phyloP scores from a whole-genome alignment of 2,797 vertebrate species.

The Myoxocephalus aenaeus region DNA sequence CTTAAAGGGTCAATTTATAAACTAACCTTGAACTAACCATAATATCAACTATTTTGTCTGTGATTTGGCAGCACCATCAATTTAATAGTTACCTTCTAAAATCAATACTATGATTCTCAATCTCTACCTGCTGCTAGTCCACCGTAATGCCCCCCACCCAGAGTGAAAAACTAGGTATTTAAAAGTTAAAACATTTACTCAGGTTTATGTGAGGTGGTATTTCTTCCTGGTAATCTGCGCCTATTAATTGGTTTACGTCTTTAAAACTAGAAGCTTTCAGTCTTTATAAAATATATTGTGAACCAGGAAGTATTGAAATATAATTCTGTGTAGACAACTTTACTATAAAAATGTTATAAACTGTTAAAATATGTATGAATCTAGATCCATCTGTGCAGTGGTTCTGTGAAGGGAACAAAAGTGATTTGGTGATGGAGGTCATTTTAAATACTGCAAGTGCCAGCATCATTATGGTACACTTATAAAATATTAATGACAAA shows the following conservation, averaged over 20 bases:
- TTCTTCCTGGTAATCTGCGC: neutral
- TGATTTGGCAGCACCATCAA: neutral
- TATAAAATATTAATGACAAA: constrained; percentile 71
- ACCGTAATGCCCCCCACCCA: constrained; percentile 6
- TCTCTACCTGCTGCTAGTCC: neutral
- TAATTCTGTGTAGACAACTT: neutral
- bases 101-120: neutral
- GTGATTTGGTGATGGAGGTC: constrained; percentile 50
- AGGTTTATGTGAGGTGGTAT: constrained; percentile 2
- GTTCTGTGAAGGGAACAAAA: constrained; percentile 15
- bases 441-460: constrained; percentile 70
- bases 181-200: constrained; percentile 10
- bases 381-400: neutral
- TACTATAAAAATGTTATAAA: neutral
- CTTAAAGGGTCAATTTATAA: constrained; percentile 2
- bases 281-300: neutral
- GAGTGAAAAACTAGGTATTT: constrained; percentile 9
- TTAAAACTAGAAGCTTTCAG: neutral
- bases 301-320: neutral
- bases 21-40: neutral
- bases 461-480: constrained; percentile 51
- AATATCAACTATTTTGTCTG: neutral
- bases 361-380: neutral
- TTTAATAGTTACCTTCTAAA: constrained; percentile 1
- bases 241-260: neutral